phyloP scores from a whole-genome alignment of 2,888 invertebrate genomes.

The Stramonita haemastoma region DNA sequence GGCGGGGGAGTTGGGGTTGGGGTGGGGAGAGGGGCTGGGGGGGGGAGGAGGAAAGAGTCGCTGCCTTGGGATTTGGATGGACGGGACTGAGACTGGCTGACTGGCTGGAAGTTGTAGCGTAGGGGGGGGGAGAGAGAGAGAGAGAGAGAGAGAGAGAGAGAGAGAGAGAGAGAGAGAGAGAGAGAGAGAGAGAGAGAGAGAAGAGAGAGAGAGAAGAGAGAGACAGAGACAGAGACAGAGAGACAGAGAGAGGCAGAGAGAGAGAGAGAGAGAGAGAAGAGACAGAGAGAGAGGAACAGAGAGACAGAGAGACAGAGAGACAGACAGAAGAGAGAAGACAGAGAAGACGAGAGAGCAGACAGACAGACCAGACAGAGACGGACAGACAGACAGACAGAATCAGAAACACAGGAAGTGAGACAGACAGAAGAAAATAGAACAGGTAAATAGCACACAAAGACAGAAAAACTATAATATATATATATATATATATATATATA shows the following conservation, averaged over 20 bases:
- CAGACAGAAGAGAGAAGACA: background rate
- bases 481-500: no score
- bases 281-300: slow-evolving; percentile 1
- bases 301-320: background rate
- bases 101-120: background rate
- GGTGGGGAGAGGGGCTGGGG: background rate
- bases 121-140: background rate
- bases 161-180: background rate
- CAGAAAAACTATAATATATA: no score
- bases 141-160: slow-evolving; percentile 10
- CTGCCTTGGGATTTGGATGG: background rate
- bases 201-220: background rate
- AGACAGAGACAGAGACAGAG: background rate
- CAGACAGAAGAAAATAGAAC: background rate
- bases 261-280: slow-evolving; percentile 37
- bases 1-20: background rate
- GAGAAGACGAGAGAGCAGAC: background rate
- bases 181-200: slow-evolving; percentile 29
- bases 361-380: background rate
- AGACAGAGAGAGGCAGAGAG: background rate
- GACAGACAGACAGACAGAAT: slow-evolving; percentile 28
- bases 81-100: background rate
- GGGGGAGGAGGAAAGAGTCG: background rate
- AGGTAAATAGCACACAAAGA: no score
- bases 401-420: background rate